Evolutionary conservation across 2,888 invertebrate species (phyloP).

Genomic region (Drosophila neoperkinsi): DNA sequence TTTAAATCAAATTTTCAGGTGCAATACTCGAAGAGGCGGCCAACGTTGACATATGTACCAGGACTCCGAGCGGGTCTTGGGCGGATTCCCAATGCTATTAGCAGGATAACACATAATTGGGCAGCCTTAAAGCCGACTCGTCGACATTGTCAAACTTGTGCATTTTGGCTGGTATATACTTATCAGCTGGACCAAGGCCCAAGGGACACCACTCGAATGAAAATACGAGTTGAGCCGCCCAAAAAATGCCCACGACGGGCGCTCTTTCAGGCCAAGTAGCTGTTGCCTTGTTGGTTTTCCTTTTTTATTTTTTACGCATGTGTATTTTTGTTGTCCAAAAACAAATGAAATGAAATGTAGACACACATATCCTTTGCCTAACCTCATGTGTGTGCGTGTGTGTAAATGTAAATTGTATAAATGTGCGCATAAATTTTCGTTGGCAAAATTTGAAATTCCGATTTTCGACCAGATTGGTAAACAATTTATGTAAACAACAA

Average conservation of each 20-base stretch:
- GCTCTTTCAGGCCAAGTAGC: constrained; percentile 22
- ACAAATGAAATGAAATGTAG: constrained; percentile 76
- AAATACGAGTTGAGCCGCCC: constrained; percentile 26
- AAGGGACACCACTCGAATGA: constrained; percentile 21
- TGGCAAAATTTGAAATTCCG: constrained; percentile 82
- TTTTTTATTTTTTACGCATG: constrained; percentile 13
- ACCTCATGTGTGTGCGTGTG: constrained; percentile 38
- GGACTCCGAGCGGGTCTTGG: not conserved
- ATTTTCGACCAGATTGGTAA: constrained; percentile 82
- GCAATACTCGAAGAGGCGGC: constrained; percentile 38
- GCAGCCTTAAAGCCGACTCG: constrained; percentile 44
- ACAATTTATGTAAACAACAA: constrained; percentile 81
- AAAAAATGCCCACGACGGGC: constrained; percentile 20
- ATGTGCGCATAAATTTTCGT: constrained; percentile 78
- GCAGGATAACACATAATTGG: constrained; percentile 46
- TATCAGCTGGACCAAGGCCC: constrained; percentile 16
- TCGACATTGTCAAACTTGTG: constrained; percentile 11
- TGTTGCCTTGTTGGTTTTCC: constrained; percentile 26
- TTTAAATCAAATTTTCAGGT: constrained; percentile 75
- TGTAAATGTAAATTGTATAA: constrained; percentile 76
- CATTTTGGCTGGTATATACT: constrained; percentile 20
- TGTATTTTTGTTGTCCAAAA: constrained; percentile 28
- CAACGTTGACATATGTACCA: constrained; percentile 33
- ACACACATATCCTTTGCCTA: constrained; percentile 66
- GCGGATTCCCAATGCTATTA: constrained; percentile 13